Conservation (phyloP, 2,888 invertebrate genomes). For the Meta bourneti region DNA sequence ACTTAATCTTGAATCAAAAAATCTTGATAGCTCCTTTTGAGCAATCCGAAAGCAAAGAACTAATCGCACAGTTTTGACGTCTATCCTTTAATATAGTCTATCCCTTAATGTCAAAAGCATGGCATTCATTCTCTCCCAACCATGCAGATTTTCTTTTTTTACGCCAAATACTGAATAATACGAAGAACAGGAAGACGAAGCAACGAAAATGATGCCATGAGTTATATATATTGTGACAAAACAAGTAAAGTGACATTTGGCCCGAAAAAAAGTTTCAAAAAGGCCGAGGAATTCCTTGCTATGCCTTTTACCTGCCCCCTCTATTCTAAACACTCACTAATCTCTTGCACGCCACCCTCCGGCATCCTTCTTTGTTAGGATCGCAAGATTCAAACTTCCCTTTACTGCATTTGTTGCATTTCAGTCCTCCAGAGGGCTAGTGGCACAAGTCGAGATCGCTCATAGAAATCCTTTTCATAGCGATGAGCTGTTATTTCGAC, state of each 20-base stretch:
- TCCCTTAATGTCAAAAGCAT: no score
- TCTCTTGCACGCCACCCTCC: slow-evolving; percentile 7
- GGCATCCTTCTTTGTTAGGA: slow-evolving; percentile 18
- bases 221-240: not conserved
- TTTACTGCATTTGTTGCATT: slow-evolving; percentile 35
- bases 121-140: no score
- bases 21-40: no score
- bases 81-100: no score
- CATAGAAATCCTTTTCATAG: not conserved
- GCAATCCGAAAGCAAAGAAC: no score
- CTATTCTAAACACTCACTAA: slow-evolving; percentile 17
- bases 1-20: no score
- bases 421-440: not conserved
- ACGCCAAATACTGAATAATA: not conserved
- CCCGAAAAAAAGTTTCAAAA: not conserved
- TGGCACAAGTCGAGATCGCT: not conserved
- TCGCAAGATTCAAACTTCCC: slow-evolving; percentile 10
- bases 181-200: not conserved
- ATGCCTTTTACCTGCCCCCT: slow-evolving; percentile 10
- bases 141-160: no score
- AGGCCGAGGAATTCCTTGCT: slow-evolving; percentile 12
- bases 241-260: not conserved
- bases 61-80: no score
- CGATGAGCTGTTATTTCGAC: no score
- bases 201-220: not conserved